A percentile compares a stretch with the other conserved stretches of the same genome.
These are phyloP conservation scores for Encarsia formosa DNA, from an alignment of 2,888 invertebrate genomes.

Conservation along the genomic window DNA sequence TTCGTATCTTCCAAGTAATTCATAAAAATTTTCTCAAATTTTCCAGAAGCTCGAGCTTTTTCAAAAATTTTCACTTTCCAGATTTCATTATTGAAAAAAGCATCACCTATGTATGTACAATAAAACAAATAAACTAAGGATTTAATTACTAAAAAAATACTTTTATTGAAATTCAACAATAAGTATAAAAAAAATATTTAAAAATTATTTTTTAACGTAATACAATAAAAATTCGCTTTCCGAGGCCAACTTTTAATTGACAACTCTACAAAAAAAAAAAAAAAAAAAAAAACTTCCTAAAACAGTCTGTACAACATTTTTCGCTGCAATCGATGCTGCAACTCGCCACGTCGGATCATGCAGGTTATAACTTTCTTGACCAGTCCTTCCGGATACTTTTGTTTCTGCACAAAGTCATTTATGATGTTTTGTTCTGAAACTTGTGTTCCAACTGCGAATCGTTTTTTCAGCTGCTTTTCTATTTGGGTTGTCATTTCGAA, in stretches of 20 bases:
- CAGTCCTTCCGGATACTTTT: slow-evolving; percentile 83
- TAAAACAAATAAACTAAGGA: too few species aligned
- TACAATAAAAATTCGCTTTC: too few species aligned
- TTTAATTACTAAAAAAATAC: background rate
- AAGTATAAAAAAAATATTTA: too few species aligned
- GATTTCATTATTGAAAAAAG: too few species aligned
- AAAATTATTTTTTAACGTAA: too few species aligned
- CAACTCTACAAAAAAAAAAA: slow-evolving; percentile 8
- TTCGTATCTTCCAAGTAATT: too few species aligned
- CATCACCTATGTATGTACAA: too few species aligned
- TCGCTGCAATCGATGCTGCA: slow-evolving; percentile 93
- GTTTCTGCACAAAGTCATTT: slow-evolving; percentile 76
- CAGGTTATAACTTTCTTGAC: slow-evolving; percentile 88
- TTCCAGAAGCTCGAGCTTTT: too few species aligned
- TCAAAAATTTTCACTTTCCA: too few species aligned
- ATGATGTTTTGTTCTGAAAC: slow-evolving; percentile 92
- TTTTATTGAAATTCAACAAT: too few species aligned
- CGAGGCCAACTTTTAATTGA: too few species aligned
- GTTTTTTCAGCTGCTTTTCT: slow-evolving; percentile 89
- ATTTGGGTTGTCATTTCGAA: slow-evolving; percentile 84
- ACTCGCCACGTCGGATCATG: slow-evolving; percentile 92
- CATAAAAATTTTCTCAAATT: too few species aligned
- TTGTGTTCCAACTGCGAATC: slow-evolving; percentile 94
- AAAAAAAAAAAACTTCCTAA: slow-evolving; percentile 1
- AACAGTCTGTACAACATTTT: slow-evolving; percentile 89